Evolutionary conservation across 2,888 invertebrate species (phyloP), one percentile per base, ranked within the genome.

Genomic region (Cylindroiulus punctatus): DNA sequence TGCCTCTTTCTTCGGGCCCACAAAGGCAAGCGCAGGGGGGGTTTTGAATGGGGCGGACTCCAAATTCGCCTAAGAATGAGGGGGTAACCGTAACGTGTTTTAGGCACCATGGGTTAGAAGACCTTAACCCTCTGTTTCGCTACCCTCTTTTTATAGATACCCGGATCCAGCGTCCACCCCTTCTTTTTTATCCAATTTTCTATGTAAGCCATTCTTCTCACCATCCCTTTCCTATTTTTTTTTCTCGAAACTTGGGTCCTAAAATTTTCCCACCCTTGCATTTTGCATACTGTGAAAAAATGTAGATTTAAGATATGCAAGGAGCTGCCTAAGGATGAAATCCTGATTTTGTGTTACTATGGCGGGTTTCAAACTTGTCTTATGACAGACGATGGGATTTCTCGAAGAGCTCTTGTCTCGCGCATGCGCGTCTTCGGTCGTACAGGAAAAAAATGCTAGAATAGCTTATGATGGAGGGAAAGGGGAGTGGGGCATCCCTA

Each of bases 131-230:
- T 36, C 83, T 83, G 44, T 83, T 82, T 83, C 26, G 36, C 40
- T 83, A 42, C 83, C 44, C 83, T 44, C 40, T 83, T 83, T 44
- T 83, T 44, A 83, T 83, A 83, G 83, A 83, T 83, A 83, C 76
- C 76, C 76, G 22, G 76, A 76, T 76, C 30, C 76, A 30, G 14
- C 76, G 76, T 76, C 76, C 76, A 76, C 83, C 83, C 83, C 83
- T 83, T 83, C 40, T 83, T 83, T 42, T 83, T 44, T 36, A n/a
- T n/a, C 83, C 0, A 10, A 40, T 83, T 82, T 82, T 82, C 19
- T 65, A 65, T 65, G 40, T 26, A 36, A 36, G 36, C 83, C 83
- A 83, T 83, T 83, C 44, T 83, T 83, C 40, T 83, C 83, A 19
- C 83, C 42, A 83, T 42, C 83, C 44, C 83, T 42, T 83, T 83